Base-by-base conservation (phyloP, 2,888 invertebrate genomes). In the Drosophila koepferae region DNA sequence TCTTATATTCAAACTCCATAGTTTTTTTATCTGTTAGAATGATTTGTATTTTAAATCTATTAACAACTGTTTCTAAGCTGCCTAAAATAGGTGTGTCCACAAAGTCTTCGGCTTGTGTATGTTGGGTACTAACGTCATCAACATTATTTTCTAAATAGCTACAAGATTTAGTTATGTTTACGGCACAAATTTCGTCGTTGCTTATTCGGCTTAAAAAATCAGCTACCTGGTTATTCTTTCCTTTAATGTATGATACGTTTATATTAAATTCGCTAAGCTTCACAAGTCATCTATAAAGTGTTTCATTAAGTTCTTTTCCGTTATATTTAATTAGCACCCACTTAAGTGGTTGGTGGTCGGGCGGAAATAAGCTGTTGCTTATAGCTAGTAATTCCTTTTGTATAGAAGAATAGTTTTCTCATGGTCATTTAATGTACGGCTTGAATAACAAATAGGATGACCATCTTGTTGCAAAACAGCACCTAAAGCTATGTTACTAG, bases 321-420 rank as follows among this genome's bases (percentile, higher is more conserved):
- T 40, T 40, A 40, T 40, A 41, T 41, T 41, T 41, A 41, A n/a
- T 41, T n/a, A 41, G 41, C n/a, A 41, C n/a, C n/a, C 41, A 41
- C 8, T 41, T 41, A n/a, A 41, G 41, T 41, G 41, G n/a, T 41
- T 41, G 41, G n/a, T n/a, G 41, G 1, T 41, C n/a, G 41, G 40
- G 7, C 40, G 40, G 40, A 40, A 40, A 40, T 40, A 36, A 14
- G 40, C 6, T 40, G 14, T 40, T 40, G 40, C 38, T 14, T 14
- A 38, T 14, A 38, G 38, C 14, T 38, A 38, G 14, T 38, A 38
- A 36, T 36, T 36, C 34, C 10, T 36, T 36, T 36, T 36, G 34
- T 36, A 36, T 38, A 40, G 40, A 40, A 40, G 40, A 40, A 40
- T 7, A 41, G 8, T 41, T 41, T 41, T 41, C 14, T n/a, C 41